A percentile compares a stretch with the other conserved stretches of the same genome.
phyloP scores from a whole-genome alignment of 2,113 vertebrate genomes.

The Python bivittatus region DNA sequence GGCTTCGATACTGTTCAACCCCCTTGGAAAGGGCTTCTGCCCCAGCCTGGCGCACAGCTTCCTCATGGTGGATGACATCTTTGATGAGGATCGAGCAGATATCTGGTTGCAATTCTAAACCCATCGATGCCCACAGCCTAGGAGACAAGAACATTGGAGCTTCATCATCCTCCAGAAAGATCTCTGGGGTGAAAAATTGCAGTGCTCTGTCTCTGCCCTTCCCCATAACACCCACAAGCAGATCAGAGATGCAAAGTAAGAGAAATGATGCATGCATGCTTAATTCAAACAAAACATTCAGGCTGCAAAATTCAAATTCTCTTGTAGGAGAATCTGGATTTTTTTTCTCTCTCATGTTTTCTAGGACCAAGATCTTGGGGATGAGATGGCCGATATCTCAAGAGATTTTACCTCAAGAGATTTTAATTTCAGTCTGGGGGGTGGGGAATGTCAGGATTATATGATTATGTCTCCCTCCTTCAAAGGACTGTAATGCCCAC shows the following conservation, averaged over 20 bases:
- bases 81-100: conserved; percentile 90
- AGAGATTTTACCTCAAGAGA: no score
- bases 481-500: conserved; percentile 65
- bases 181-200: background rate
- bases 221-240: background rate
- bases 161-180: background rate
- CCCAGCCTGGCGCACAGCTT: conserved; percentile 86
- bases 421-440: background rate
- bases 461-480: background rate
- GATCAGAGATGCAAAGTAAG: background rate
- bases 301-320: background rate
- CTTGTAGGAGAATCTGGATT: background rate
- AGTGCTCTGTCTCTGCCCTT: background rate
- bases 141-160: background rate
- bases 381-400: no score
- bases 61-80: conserved; percentile 91
- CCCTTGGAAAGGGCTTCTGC: conserved; percentile 91
- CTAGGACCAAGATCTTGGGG: no score
- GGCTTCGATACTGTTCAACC: conserved; percentile 83
- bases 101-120: conserved; percentile 87
- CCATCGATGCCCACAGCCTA: conserved; percentile 89
- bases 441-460: background rate
- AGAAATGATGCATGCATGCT: background rate
- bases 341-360: background rate
- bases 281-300: background rate